Evolutionary conservation across 37 sponge, comb jelly and placozoan species (phyloP).

Genomic region (Spongilla lacustris): DNA sequence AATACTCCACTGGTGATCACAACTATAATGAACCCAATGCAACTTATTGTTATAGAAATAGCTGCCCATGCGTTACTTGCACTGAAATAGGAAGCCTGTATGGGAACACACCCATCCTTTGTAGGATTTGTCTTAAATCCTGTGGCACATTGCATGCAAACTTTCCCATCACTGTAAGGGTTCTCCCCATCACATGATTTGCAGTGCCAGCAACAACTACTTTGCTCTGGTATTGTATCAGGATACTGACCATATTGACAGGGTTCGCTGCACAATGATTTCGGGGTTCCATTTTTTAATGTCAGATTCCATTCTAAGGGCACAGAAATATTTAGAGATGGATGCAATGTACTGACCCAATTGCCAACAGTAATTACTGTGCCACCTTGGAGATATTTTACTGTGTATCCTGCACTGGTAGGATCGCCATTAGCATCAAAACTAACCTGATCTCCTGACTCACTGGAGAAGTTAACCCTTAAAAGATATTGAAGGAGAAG

Average conservation of each 20-base stretch:
- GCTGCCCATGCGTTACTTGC: slow-evolving; percentile 10
- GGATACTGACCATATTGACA: slow-evolving; percentile 48
- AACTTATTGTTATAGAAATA: slow-evolving; percentile 8
- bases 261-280: background rate
- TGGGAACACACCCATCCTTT: background rate
- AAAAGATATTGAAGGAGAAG: slow-evolving; percentile 7
- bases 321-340: no score
- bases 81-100: slow-evolving; percentile 13
- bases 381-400: slow-evolving; percentile 16
- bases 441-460: background rate
- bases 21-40: slow-evolving; percentile 13
- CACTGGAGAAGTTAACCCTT: slow-evolving; percentile 27
- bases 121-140: slow-evolving; percentile 1
- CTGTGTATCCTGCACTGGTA: slow-evolving; percentile 4
- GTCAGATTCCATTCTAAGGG: background rate
- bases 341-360: background rate
- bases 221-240: background rate
- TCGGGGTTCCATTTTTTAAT: background rate
- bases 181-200: slow-evolving; percentile 34
- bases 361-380: no score
- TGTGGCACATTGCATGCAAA: slow-evolving; percentile 42
- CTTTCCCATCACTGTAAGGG: slow-evolving; percentile 10
- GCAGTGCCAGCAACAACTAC: slow-evolving; percentile 70
- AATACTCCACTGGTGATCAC: slow-evolving; percentile 2
- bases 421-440: slow-evolving; percentile 46